Evolutionary conservation across 2,113 vertebrate species (phyloP).

Genomic region (Centrocercus urophasianus): DNA sequence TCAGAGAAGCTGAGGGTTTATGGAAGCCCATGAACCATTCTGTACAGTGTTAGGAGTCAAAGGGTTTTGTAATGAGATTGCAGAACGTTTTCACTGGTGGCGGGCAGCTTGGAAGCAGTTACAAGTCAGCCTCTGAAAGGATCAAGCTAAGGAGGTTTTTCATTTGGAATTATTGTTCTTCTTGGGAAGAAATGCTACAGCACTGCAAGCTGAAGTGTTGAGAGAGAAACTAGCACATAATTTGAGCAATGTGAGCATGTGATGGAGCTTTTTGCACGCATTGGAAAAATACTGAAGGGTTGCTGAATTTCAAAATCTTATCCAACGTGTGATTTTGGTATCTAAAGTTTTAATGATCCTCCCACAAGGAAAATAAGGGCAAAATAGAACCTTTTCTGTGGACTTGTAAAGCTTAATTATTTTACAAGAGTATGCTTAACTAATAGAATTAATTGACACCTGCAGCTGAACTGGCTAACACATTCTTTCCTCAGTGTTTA

Average conservation of each 20-base stretch:
- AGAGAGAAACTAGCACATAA: neutral
- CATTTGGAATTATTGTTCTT: neutral
- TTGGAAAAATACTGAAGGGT: neutral
- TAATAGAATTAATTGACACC: neutral
- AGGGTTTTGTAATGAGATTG: neutral
- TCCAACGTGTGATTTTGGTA: neutral
- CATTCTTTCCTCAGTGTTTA: neutral
- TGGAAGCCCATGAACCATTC: neutral
- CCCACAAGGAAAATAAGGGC: neutral
- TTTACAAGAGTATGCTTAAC: slow-evolving; percentile 12
- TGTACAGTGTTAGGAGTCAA: neutral
- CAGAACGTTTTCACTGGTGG: neutral
- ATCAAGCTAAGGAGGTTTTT: neutral
- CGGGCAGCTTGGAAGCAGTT: neutral
- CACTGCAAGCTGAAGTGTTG: neutral
- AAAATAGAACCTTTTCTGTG: neutral
- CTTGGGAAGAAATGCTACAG: neutral
- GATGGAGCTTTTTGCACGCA: fast-evolving
- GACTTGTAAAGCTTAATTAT: neutral
- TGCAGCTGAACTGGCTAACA: neutral
- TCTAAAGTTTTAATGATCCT: neutral
- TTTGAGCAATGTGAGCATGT: neutral
- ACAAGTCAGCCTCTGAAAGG: neutral
- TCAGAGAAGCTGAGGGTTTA: neutral
- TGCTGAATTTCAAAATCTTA: neutral